A percentile compares a stretch with the other conserved stretches of the same genome.
Conservation (phyloP, 2,797 vertebrate genomes). For the Sus cebifrons region DNA sequence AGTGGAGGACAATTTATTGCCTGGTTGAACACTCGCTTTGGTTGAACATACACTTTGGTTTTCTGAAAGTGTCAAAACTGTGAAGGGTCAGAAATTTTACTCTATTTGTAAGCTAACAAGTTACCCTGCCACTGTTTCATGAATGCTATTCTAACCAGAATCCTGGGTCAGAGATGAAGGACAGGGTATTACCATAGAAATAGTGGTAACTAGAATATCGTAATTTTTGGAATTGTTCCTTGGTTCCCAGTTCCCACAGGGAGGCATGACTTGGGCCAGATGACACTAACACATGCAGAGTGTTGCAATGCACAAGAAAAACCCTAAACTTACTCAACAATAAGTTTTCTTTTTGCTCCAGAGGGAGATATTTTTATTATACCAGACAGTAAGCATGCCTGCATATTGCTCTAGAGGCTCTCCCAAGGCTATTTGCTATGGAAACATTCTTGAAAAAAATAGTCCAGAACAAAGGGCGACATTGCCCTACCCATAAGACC, state of each 20-base stretch:
- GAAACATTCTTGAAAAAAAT: constrained; percentile 15
- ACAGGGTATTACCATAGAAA: not conserved
- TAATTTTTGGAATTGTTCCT: not conserved
- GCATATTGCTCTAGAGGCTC: not conserved
- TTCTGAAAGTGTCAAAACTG: constrained; percentile 17
- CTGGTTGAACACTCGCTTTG: constrained; percentile 20
- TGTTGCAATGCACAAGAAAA: not conserved
- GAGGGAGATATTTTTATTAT: not conserved
- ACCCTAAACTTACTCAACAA: not conserved
- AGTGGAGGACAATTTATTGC: not conserved
- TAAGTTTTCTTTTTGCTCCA: not conserved
- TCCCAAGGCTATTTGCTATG: not conserved
- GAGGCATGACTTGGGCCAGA: not conserved
- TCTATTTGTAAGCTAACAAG: not conserved
- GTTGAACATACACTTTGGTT: not conserved
- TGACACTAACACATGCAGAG: not conserved
- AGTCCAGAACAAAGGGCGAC: not conserved
- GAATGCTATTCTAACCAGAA: not conserved
- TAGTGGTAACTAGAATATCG: not conserved
- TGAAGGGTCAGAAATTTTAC: not conserved
- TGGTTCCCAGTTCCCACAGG: not conserved
- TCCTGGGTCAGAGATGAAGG: not conserved
- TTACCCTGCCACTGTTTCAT: not conserved
- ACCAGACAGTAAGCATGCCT: not conserved
- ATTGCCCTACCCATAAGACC: not conserved